Evolutionary conservation across 2,113 vertebrate genomes (phyloP).

Genomic region (Psammodynastes pulverulentus): DNA sequence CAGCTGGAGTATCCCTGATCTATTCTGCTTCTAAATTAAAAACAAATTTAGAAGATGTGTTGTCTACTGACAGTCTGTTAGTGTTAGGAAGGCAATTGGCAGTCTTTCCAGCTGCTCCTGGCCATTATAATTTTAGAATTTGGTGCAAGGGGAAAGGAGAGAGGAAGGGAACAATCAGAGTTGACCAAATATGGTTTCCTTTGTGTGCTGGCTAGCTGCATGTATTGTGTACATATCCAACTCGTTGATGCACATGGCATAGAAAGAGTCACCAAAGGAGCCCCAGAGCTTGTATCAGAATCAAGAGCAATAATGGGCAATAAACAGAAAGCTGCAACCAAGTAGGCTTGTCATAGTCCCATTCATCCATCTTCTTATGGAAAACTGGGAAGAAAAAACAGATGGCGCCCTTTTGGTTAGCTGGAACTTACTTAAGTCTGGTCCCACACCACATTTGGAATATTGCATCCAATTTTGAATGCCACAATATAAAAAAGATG

Average conservation of each 20-base stretch:
- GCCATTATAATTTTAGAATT: slow-evolving; percentile 57
- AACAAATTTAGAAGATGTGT: slow-evolving; percentile 74
- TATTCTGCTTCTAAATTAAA: slow-evolving; percentile 74
- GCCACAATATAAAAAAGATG: background rate
- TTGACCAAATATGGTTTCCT: slow-evolving; percentile 61
- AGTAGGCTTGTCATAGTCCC: background rate
- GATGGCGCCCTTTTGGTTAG: background rate
- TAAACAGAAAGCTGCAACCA: background rate
- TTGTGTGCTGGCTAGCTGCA: slow-evolving; percentile 43
- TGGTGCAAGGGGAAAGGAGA: background rate
- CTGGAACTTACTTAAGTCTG: background rate
- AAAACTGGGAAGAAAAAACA: background rate
- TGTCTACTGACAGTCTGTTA: slow-evolving; percentile 58
- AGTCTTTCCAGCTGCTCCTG: slow-evolving; percentile 56
- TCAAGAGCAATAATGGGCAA: background rate
- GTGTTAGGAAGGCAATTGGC: slow-evolving; percentile 62
- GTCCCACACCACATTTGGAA: background rate
- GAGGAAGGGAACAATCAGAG: slow-evolving; percentile 34
- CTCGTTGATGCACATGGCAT: slow-evolving; percentile 11
- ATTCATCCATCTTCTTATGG: background rate
- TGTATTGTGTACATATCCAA: slow-evolving; percentile 40
- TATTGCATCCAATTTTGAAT: background rate
- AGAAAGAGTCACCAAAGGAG: slow-evolving; percentile 31
- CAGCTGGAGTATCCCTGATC: slow-evolving; percentile 33
- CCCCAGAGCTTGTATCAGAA: background rate